Conservation (phyloP, 2,888 invertebrate genomes). For the Athalia circularis region DNA sequence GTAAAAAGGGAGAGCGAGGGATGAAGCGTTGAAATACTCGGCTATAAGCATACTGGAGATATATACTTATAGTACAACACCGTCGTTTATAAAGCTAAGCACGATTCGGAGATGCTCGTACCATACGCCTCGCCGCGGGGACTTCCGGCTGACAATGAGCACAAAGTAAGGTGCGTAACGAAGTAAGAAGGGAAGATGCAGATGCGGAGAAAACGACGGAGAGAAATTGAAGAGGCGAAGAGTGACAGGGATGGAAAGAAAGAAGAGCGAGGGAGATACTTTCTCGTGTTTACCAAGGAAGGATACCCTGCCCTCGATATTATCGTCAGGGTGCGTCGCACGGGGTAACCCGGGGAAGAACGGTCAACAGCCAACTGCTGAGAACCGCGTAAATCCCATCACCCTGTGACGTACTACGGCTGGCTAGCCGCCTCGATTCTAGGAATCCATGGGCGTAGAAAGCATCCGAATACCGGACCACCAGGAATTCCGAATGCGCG, state of each 20-base stretch:
- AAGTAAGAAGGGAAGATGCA: neutral
- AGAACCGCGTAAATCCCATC: conserved; percentile 35
- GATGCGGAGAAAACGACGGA: too few relatives aligned
- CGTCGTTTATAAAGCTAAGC: conserved; percentile 24
- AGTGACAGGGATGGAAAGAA: neutral
- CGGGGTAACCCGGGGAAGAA: conserved; percentile 54
- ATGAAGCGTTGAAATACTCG: neutral
- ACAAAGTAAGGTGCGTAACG: neutral
- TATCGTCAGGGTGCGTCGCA: conserved; percentile 58
- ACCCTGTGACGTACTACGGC: conserved; percentile 47
- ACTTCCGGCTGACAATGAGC: conserved; percentile 24
- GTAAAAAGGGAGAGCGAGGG: neutral
- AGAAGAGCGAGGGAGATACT: conserved; percentile 15
- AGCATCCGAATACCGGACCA: conserved; percentile 4
- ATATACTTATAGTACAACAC: neutral
- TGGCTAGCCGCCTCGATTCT: conserved; percentile 62
- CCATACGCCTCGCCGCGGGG: conserved; percentile 23
- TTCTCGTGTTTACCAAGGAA: conserved; percentile 27
- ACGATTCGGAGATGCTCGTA: conserved; percentile 27
- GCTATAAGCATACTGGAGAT: neutral
- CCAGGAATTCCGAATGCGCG: conserved; percentile 20
- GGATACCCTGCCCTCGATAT: conserved; percentile 51
- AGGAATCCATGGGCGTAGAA: conserved; percentile 68
- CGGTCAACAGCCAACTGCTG: conserved; percentile 48
- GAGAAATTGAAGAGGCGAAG: neutral